Percentiles rank a stretch among this genome's conserved stretches.
Conservation (phyloP, 2,113 vertebrate genomes). For the Spheniscus mendiculus region DNA sequence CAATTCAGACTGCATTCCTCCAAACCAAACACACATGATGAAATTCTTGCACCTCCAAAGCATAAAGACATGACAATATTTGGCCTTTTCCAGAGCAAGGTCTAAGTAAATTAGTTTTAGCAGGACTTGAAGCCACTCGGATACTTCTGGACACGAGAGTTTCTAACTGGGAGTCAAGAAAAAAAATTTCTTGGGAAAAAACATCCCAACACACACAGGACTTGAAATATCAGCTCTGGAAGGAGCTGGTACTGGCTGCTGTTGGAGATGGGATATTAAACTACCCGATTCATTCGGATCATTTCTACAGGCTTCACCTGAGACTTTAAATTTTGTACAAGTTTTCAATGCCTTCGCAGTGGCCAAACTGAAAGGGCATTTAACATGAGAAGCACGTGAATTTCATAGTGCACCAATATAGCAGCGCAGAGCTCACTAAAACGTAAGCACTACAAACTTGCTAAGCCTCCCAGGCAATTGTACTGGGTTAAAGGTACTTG, state of each 20-base stretch:
- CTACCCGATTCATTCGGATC: fast-evolving
- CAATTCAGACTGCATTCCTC: neutral
- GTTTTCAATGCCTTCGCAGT: neutral
- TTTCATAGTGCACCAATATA: neutral
- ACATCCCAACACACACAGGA: neutral
- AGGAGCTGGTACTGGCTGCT: neutral
- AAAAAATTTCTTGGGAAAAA: neutral
- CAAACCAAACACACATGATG: neutral
- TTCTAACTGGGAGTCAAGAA: neutral
- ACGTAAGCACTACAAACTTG: neutral
- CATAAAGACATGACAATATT: neutral
- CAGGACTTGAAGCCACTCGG: neutral
- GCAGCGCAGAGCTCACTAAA: neutral
- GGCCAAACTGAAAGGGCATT: neutral
- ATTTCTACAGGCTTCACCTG: neutral
- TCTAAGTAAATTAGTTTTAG: neutral
- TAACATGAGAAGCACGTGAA: neutral
- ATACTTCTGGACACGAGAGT: neutral
- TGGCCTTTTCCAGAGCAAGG: neutral
- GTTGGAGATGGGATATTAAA: neutral
- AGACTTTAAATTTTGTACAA: neutral
- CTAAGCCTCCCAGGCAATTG: neutral
- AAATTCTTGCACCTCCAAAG: neutral
- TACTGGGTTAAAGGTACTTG: neutral
- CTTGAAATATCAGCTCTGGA: neutral